Percentiles rank a stretch among this genome's conserved stretches.
Evolutionary conservation across 2,797 vertebrate species (phyloP).

Genomic region (Sebastes nivosus): DNA sequence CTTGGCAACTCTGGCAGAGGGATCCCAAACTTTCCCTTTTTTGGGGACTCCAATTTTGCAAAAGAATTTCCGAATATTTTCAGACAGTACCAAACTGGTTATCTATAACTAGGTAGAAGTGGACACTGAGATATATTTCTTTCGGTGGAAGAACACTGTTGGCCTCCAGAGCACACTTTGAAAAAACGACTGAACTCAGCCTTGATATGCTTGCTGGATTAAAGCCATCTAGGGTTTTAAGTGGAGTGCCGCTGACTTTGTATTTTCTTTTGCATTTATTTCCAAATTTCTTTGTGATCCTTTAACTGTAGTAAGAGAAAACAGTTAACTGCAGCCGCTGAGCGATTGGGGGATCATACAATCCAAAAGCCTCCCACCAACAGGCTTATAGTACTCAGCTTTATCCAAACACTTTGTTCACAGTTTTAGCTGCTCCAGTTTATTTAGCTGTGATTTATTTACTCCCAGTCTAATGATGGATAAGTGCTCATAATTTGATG

Average conservation of each 20-base stretch:
- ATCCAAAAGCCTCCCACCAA: neutral
- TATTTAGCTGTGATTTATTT: constrained; percentile 17
- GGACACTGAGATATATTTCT: neutral
- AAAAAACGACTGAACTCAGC: neutral
- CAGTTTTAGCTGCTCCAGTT: neutral
- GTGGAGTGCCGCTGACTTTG: neutral
- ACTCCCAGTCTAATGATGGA: constrained; percentile 24
- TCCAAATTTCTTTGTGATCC: constrained; percentile 8
- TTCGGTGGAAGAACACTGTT: neutral
- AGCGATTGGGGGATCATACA: neutral
- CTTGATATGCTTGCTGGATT: constrained; percentile 2
- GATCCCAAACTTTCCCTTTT: neutral
- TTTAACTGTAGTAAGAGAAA: neutral
- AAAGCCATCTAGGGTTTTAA: neutral
- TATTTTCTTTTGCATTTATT: neutral
- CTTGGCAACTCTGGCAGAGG: neutral
- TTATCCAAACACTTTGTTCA: constrained; percentile 8
- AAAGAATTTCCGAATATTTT: neutral
- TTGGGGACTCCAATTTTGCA: neutral
- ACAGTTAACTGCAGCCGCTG: neutral
- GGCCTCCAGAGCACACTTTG: neutral
- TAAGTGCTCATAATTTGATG: constrained; percentile 33
- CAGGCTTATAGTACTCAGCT: neutral
- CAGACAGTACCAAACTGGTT: neutral
- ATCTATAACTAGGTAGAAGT: neutral